Evolutionary conservation across 2,888 invertebrate genomes (phyloP).

Genomic region (Endomychus coccineus): DNA sequence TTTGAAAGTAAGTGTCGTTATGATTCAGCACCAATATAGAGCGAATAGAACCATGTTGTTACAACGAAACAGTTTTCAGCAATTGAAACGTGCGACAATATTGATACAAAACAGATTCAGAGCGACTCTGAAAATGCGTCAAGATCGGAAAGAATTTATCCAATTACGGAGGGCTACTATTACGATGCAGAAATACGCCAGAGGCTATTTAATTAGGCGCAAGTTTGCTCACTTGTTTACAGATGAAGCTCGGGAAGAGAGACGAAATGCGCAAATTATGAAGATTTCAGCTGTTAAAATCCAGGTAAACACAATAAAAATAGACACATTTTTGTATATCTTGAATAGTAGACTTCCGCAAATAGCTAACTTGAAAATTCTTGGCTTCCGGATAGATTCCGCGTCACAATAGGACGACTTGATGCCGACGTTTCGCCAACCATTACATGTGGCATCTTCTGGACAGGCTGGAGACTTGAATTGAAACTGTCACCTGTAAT

Average conservation of each 20-base stretch:
- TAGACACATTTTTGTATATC: too few relatives aligned
- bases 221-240: conserved; percentile 27
- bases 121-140: conserved; percentile 29
- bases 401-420: too few relatives aligned
- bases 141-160: conserved; percentile 28
- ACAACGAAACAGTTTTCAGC: conserved; percentile 26
- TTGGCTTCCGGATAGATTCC: too few relatives aligned
- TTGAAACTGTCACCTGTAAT: too few relatives aligned
- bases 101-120: conserved; percentile 35
- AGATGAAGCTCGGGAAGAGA: conserved; percentile 25
- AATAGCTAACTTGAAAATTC: too few relatives aligned
- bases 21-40: conserved; percentile 35
- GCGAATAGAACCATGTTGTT: conserved; percentile 29
- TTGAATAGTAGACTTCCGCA: too few relatives aligned
- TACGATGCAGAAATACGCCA: conserved; percentile 40
- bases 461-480: too few relatives aligned
- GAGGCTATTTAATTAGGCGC: conserved; percentile 25
- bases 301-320: too few relatives aligned
- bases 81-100: conserved; percentile 28
- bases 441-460: too few relatives aligned
- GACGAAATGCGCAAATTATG: too few relatives aligned
- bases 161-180: conserved; percentile 35
- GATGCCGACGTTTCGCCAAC: too few relatives aligned
- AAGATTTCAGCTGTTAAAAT: too few relatives aligned
- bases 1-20: conserved; percentile 28